Percentiles rank a stretch among this genome's conserved stretches.
Evolutionary conservation across 2,113 vertebrate genomes (phyloP).

Genomic region (Fulica atra): DNA sequence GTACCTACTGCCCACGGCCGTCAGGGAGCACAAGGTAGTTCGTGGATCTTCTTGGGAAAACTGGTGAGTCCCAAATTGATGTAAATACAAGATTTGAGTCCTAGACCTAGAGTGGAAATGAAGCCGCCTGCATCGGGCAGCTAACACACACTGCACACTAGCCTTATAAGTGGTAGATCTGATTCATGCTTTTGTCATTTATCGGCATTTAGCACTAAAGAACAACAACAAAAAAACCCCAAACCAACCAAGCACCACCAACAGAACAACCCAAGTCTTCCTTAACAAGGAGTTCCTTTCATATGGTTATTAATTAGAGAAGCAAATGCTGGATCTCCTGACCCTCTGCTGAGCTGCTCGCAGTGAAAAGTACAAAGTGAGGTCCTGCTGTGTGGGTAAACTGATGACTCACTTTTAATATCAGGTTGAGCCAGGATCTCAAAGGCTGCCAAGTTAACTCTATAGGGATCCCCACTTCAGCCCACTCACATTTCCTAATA

Average conservation of each 20-base stretch:
- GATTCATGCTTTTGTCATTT: constrained; percentile 4
- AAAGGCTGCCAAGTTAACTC: constrained; percentile 78
- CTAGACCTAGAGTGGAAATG: neutral
- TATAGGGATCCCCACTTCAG: constrained; percentile 78
- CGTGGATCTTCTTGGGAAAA: neutral
- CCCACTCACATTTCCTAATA: constrained; percentile 84
- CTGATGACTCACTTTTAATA: constrained; percentile 85
- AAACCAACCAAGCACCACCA: neutral
- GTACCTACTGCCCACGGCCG: neutral
- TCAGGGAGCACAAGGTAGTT: neutral
- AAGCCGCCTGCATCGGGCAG: neutral
- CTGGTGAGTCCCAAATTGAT: neutral
- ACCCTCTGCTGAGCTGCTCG: constrained; percentile 56
- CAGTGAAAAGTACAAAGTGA: constrained; percentile 74
- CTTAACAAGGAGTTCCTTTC: constrained; percentile 67
- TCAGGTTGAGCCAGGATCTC: constrained; percentile 76
- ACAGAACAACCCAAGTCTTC: neutral
- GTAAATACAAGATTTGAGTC: neutral
- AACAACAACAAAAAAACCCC: neutral
- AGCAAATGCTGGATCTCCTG: constrained; percentile 39
- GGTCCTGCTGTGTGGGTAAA: constrained; percentile 81
- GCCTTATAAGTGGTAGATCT: neutral
- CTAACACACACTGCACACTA: neutral
- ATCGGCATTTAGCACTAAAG: neutral
- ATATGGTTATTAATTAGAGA: constrained; percentile 72